Percentiles rank a stretch among this genome's conserved stretches.
Conservation (phyloP, 2,797 vertebrate species). For the Bovichtus diacanthus region DNA sequence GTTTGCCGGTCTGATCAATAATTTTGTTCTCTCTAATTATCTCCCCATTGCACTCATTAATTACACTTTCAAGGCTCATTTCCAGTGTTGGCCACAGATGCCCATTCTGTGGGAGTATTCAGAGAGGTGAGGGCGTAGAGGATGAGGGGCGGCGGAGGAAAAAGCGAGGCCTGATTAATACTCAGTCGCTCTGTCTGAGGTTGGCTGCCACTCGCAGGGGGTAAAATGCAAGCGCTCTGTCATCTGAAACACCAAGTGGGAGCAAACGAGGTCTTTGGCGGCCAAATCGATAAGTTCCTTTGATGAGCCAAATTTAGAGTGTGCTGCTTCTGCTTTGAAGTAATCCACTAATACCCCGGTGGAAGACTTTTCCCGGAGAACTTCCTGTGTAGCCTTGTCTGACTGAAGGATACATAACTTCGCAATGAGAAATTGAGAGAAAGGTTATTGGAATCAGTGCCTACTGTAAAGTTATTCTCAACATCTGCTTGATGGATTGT, state of each 20-base stretch:
- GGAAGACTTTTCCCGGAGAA: constrained; percentile 42
- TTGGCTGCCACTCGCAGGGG: constrained; percentile 68
- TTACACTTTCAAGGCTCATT: constrained; percentile 84
- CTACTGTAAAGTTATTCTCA: not conserved
- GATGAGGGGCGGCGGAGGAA: constrained; percentile 14
- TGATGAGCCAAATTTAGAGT: constrained; percentile 67
- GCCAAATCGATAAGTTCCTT: constrained; percentile 72
- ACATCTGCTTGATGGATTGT: not conserved
- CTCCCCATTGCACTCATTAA: constrained; percentile 80
- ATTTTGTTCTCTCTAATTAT: constrained; percentile 81
- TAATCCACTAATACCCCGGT: constrained; percentile 30
- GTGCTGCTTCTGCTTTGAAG: constrained; percentile 50
- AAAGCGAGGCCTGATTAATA: constrained; percentile 74
- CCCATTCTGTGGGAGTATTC: constrained; percentile 59
- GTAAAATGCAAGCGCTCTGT: constrained; percentile 69
- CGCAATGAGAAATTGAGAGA: constrained; percentile 10
- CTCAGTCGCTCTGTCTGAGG: constrained; percentile 66
- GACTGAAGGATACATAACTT: constrained; percentile 12
- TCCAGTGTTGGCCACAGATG: constrained; percentile 73
- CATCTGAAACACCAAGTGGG: constrained; percentile 67
- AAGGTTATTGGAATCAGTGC: not conserved
- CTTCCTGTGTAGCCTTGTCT: constrained; percentile 22
- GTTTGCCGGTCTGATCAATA: constrained; percentile 80
- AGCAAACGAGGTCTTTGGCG: constrained; percentile 73
- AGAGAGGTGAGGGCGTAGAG: constrained; percentile 41